A percentile compares a stretch with the other conserved stretches of the same genome.
phyloP scores from a whole-genome alignment of 1,140 invertebrate genomes.

The Plectrocnemia conspersa region DNA sequence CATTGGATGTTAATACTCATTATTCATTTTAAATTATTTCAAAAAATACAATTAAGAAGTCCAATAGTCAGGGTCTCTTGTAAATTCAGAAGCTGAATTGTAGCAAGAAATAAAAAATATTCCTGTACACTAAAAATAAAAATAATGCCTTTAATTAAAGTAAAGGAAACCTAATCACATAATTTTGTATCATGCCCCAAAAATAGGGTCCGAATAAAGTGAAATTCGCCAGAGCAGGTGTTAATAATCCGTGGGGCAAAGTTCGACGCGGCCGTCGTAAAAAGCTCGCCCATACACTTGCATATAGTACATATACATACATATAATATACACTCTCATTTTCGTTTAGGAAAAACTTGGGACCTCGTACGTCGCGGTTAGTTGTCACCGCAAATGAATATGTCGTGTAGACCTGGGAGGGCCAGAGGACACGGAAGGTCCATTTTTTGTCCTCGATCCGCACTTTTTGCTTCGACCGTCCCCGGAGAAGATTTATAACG shows the following conservation, averaged over 20 bases:
- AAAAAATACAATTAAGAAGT: no score
- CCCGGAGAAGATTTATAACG: conserved; percentile 23
- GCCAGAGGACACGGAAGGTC: conserved; percentile 12
- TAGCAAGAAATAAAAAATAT: no score
- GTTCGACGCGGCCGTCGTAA: not conserved
- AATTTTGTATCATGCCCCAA: no score
- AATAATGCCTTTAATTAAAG: no score
- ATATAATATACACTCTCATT: conserved; percentile 1
- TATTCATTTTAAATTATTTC: no score
- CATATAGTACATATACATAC: not conserved
- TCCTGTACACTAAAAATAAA: no score
- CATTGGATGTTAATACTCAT: no score
- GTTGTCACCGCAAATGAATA: conserved; percentile 30
- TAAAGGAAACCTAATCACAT: no score
- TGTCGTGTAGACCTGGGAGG: conserved; percentile 18
- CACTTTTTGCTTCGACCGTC: conserved; percentile 20
- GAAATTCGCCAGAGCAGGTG: conserved; percentile 32
- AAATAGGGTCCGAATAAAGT: no score
- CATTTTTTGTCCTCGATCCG: conserved; percentile 26
- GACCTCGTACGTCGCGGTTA: conserved; percentile 20
- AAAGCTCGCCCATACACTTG: not conserved
- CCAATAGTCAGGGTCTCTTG: no score
- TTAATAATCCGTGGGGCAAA: conserved; percentile 20
- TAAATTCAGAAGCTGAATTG: no score
- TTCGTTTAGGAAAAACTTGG: conserved; percentile 12